A percentile compares a stretch with the other conserved stretches of the same genome.
Conservation (phyloP, 2,888 invertebrate genomes). For the Galeopsomyia nigrocyanea region DNA sequence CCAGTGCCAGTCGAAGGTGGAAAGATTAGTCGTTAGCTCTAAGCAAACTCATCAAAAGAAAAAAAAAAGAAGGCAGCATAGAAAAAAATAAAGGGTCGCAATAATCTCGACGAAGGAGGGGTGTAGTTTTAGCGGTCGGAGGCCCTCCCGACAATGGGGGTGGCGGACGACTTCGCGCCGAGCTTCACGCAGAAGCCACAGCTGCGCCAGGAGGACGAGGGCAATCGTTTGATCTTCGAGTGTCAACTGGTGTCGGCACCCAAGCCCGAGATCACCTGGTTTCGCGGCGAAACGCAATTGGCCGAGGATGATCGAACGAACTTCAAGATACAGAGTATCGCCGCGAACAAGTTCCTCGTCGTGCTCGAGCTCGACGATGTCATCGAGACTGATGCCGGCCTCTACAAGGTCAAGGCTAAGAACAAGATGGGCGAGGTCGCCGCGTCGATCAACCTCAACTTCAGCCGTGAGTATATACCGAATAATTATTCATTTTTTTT, state of each 20-base stretch:
- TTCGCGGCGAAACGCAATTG: constrained; percentile 87
- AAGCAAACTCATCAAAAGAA: too few species aligned
- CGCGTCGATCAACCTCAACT: constrained; percentile 96
- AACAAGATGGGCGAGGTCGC: constrained; percentile 98
- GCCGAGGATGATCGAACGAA: constrained; percentile 87
- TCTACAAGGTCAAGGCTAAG: constrained; percentile 97
- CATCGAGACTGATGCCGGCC: constrained; percentile 94
- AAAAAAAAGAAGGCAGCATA: constrained; percentile 28
- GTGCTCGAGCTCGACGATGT: constrained; percentile 95
- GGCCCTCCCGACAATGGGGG: constrained; percentile 76
- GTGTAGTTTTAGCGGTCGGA: constrained; percentile 40
- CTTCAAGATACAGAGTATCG: constrained; percentile 89
- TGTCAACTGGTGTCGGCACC: constrained; percentile 91
- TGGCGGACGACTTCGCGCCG: constrained; percentile 95
- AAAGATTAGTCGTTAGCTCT: not conserved
- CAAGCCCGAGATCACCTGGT: constrained; percentile 93
- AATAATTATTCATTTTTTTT: not conserved
- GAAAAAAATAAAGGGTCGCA: too few species aligned
- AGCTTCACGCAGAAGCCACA: constrained; percentile 99
- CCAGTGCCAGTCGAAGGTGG: constrained; percentile 10
- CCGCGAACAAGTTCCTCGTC: constrained; percentile 89
- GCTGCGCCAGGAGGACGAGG: constrained; percentile 95
- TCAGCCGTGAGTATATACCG: constrained; percentile 87
- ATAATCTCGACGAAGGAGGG: constrained; percentile 47
- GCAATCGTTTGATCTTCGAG: constrained; percentile 94